Conservation (phyloP, 2,113 vertebrate genomes). For the Hippoglossus stenolepis region DNA sequence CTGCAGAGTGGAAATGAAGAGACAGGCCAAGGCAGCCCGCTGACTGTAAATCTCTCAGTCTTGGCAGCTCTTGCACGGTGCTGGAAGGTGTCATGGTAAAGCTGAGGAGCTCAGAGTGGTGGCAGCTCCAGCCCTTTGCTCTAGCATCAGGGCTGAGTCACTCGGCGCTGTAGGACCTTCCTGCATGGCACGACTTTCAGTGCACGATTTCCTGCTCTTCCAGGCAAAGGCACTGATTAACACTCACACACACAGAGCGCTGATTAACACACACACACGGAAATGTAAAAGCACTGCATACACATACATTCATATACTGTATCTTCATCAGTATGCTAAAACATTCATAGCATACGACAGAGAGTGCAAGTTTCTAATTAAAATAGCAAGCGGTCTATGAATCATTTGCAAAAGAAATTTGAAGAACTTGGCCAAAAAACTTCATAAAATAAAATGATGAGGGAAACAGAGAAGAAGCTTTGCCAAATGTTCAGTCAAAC, state of each 20-base stretch:
- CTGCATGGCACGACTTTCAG: not conserved
- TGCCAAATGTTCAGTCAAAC: conserved; percentile 10
- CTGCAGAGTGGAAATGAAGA: conserved; percentile 40
- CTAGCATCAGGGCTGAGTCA: conserved; percentile 38
- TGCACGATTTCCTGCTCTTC: conserved; percentile 11
- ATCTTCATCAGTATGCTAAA: conserved; percentile 39
- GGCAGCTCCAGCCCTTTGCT: conserved; percentile 33
- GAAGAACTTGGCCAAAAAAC: not conserved
- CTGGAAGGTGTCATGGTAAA: conserved; percentile 57
- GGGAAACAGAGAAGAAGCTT: conserved; percentile 1
- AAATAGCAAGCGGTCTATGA: not conserved
- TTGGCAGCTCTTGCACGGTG: conserved; percentile 45
- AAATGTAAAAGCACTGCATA: not conserved
- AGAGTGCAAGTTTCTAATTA: conserved; percentile 34
- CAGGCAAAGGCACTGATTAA: conserved; percentile 5
- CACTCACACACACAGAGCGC: not conserved
- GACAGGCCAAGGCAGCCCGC: conserved; percentile 46
- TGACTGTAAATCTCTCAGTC: conserved; percentile 69
- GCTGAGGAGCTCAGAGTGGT: conserved; percentile 30
- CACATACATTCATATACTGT: conserved; percentile 2
- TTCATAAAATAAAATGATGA: not conserved
- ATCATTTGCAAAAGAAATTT: conserved; percentile 6
- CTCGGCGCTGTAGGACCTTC: conserved; percentile 24
- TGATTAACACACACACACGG: not conserved
- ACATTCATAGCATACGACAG: conserved; percentile 29